Evolutionary conservation across 2,888 invertebrate species (phyloP).

Genomic region (Aleiodes leptofemur): DNA sequence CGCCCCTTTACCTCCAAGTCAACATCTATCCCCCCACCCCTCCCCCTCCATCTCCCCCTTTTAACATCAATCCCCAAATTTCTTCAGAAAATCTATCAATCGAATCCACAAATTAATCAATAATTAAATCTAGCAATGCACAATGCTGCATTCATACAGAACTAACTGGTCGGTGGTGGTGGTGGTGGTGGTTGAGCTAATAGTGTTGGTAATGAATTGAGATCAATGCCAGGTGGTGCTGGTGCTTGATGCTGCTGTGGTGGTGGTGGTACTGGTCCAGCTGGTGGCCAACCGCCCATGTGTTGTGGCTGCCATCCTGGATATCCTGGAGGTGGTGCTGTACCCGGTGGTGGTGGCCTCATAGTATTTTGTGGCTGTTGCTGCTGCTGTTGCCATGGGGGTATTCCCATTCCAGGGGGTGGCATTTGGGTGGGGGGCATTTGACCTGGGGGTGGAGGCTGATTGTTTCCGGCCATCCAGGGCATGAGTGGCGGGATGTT

Average conservation of each 20-base stretch:
- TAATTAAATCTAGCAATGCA: no score
- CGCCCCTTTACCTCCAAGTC: no score
- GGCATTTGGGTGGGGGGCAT: constrained; percentile 66
- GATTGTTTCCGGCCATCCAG: constrained; percentile 77
- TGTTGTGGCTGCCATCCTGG: constrained; percentile 69
- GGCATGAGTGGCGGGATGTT: constrained; percentile 77
- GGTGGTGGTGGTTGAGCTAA: constrained; percentile 84
- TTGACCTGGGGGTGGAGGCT: constrained; percentile 73
- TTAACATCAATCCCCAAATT: no score
- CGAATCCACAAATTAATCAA: no score
- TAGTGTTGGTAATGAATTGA: constrained; percentile 77
- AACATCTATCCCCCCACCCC: no score
- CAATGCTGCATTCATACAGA: neutral
- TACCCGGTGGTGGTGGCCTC: constrained; percentile 72
- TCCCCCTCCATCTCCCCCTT: no score
- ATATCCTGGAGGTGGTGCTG: constrained; percentile 70
- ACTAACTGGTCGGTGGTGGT: constrained; percentile 77
- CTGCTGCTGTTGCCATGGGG: constrained; percentile 71
- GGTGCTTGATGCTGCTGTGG: constrained; percentile 74
- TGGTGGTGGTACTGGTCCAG: constrained; percentile 77
- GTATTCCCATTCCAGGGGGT: constrained; percentile 73
- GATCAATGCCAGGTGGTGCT: constrained; percentile 77
- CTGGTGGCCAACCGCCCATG: constrained; percentile 71
- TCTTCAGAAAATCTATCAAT: no score
- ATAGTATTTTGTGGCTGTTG: constrained; percentile 67